Conservation (phyloP, 2,113 vertebrate species). For the Alexandromys fortis region DNA sequence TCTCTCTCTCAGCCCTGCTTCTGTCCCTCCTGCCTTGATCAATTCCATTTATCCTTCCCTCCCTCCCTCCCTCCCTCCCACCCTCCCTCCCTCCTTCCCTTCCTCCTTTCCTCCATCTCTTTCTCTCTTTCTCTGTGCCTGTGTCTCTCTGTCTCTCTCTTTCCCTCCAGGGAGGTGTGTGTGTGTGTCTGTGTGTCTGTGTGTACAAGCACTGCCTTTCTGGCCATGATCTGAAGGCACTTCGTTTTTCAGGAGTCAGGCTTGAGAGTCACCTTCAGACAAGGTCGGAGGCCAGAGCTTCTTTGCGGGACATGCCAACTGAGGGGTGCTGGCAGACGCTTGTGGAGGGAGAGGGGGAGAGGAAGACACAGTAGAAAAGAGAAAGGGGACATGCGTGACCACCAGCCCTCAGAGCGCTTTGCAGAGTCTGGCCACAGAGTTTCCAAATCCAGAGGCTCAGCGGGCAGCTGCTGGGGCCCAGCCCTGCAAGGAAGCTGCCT, state of each 20-base stretch:
- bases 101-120: too few relatives aligned
- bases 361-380: background rate
- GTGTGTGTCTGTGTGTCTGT: background rate
- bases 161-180: background rate
- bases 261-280: slow-evolving; percentile 49
- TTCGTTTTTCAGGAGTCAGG: background rate
- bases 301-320: rapidly evolving
- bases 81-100: too few relatives aligned
- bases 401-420: background rate
- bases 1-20: background rate
- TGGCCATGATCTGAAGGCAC: background rate
- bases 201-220: background rate
- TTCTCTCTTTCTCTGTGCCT: background rate
- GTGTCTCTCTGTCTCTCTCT: background rate
- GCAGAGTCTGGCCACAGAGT: background rate
- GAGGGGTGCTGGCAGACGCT: background rate
- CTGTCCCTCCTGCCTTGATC: too few relatives aligned
- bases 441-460: background rate
- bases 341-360: background rate
- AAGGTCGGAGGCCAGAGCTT: background rate
- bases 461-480: too few relatives aligned
- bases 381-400: background rate
- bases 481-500: background rate
- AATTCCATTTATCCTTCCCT: background rate
- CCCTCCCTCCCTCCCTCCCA: too few relatives aligned